Percentiles rank a stretch among this genome's conserved stretches.
Evolutionary conservation across 2,888 invertebrate genomes (phyloP).

Genomic region (Temnothorax unifasciatus): DNA sequence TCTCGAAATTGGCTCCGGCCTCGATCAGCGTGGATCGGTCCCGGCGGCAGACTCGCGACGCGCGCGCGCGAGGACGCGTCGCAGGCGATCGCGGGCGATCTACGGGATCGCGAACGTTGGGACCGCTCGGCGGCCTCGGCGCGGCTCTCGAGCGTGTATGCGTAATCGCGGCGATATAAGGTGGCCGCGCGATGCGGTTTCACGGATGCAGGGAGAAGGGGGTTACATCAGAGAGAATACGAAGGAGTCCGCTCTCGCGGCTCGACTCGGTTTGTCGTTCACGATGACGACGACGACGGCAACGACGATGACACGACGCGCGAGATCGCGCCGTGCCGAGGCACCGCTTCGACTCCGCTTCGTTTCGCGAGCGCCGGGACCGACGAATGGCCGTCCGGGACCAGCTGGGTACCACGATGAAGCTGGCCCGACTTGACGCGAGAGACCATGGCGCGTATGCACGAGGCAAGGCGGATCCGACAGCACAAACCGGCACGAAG

Average conservation of each 20-base stretch:
- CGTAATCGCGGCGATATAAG: conserved; percentile 78
- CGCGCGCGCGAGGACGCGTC: conserved; percentile 59
- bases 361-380: conserved; percentile 35
- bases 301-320: conserved; percentile 20
- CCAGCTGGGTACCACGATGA: conserved; percentile 71
- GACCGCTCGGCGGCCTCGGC: conserved; percentile 67
- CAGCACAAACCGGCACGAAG: conserved; percentile 72
- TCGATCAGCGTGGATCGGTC: conserved; percentile 52
- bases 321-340: conserved; percentile 37
- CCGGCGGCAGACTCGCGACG: conserved; percentile 37
- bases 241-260: conserved; percentile 57
- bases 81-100: conserved; percentile 70
- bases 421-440: conserved; percentile 74
- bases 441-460: conserved; percentile 74
- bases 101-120: conserved; percentile 69
- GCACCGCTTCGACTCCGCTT: conserved; percentile 25
- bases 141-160: conserved; percentile 52
- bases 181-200: conserved; percentile 72
- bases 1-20: conserved; percentile 33
- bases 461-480: conserved; percentile 72
- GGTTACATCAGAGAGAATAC: conserved; percentile 74
- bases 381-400: conserved; percentile 64
- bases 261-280: conserved; percentile 49
- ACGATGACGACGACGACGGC: conserved; percentile 50
- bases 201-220: conserved; percentile 67